Base-by-base conservation (phyloP, 1,140 invertebrate species). In the Drosophila burlai region DNA sequence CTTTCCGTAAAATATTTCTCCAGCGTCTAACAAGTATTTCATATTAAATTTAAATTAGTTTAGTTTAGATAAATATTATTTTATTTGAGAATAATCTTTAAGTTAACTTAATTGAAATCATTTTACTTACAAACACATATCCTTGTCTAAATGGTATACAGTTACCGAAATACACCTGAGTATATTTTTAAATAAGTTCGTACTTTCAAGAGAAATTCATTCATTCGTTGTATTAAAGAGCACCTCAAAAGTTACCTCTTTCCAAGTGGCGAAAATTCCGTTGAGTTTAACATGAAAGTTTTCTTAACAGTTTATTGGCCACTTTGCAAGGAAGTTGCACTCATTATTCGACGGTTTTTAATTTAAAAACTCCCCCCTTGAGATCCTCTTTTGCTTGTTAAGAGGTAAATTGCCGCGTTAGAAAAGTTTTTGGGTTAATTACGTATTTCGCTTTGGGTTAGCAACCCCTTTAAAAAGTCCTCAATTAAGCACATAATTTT, bases 401-500 rank as follows among this genome's bases (percentile, higher is more conserved):
- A 49, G 16, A 36, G 29, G 36, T 42, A 45, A 43, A 31, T 36
- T 18, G 15, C 24, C 47, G 47, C 63, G 76, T 66, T 68, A 76
- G 71, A 59, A 89, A 71, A 84, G 50, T 87, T 69, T 63, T 55
- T 2, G 54, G 31, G 54, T 36, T 86, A 62, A 73, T 76, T 67
- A 68, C 66, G 72, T 47, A 63, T 69, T 61, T 71, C 24, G 38
- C 64, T 57, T 66, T 64, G 72, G 60, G 64, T 34, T 47, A 7
- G 36, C 18, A 18, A 11, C 29, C n/a, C 55, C 42, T 26, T 42
- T 36, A 43, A 36, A 55, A 52, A 58, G 49, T 50, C 67, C 66
- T 80, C 63, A 80, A 86, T 80, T 87, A 87, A 54, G 57, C 61
- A 71, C 81, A 87, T 65, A 5, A 57, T 58, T 73, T 72, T 73